Conservation (phyloP, 2,888 invertebrate species). For the Dusona sp. region DNA sequence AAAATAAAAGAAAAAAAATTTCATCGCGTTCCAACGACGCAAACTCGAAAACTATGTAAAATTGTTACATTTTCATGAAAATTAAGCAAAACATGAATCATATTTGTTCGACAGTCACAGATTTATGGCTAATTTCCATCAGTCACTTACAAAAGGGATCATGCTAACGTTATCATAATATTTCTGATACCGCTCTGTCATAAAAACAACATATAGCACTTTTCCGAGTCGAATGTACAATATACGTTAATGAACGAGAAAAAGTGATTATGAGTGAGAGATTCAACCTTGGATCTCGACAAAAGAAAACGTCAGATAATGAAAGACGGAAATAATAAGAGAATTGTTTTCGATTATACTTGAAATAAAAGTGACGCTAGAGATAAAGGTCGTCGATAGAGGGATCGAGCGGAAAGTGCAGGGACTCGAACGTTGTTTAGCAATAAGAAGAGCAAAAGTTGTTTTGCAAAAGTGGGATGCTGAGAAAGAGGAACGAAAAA, state of each 20-base stretch:
- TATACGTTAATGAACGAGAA: neutral
- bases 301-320: slow-evolving; percentile 67
- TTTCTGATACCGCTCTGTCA: neutral
- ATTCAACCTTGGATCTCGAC: slow-evolving; percentile 64
- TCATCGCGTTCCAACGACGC: neutral
- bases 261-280: neutral
- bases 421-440: neutral
- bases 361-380: neutral
- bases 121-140: neutral
- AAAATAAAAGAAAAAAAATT: neutral
- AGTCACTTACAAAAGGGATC: neutral
- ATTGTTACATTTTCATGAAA: neutral
- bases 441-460: neutral
- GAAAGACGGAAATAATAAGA: slow-evolving; percentile 39
- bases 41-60: neutral
- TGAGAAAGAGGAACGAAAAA: slow-evolving; percentile 42
- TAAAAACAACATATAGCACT: neutral
- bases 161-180: slow-evolving; percentile 11
- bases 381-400: slow-evolving; percentile 5
- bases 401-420: neutral
- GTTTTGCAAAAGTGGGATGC: slow-evolving; percentile 14
- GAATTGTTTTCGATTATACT: slow-evolving; percentile 8
- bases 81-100: neutral
- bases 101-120: neutral
- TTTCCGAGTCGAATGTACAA: neutral